phyloP scores from a whole-genome alignment of 2,888 invertebrate genomes.

The Fragum fragum region DNA sequence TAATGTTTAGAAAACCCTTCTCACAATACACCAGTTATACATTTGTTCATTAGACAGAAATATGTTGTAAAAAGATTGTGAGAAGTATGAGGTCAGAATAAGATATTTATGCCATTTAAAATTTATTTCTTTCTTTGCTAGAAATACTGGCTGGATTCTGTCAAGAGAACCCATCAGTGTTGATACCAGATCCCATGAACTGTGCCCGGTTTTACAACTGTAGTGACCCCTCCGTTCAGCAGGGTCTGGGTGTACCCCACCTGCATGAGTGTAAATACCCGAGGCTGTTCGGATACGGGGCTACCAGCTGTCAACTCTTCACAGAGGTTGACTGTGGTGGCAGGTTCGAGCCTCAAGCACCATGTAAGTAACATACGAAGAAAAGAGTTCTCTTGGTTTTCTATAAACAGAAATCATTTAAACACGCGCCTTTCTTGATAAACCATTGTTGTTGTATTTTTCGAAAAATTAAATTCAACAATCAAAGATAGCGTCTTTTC shows the following conservation, averaged over 20 bases:
- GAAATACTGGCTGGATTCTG: slow-evolving; percentile 69
- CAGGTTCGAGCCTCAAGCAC: slow-evolving; percentile 72
- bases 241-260: slow-evolving; percentile 65
- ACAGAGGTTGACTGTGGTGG: slow-evolving; percentile 70
- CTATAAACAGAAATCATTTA: no score
- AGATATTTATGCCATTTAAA: no score
- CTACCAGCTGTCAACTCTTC: slow-evolving; percentile 72
- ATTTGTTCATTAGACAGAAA: no score
- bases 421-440: no score
- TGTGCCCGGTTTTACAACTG: slow-evolving; percentile 79
- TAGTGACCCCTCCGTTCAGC: slow-evolving; percentile 56
- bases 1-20: no score
- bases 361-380: slow-evolving; percentile 81
- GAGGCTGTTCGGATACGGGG: slow-evolving; percentile 68
- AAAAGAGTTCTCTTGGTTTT: no score
- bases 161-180: slow-evolving; percentile 63
- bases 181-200: slow-evolving; percentile 75
- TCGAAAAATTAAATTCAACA: no score
- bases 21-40: no score
- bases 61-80: no score
- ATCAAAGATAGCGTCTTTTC: no score
- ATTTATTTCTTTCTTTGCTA: slow-evolving; percentile 28
- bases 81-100: no score
- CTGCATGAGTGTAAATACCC: slow-evolving; percentile 75
- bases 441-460: no score